A percentile compares a stretch with the other conserved stretches of the same genome.
These are phyloP conservation scores for Periophthalmus magnuspinnatus DNA, from an alignment of 2,797 vertebrate genomes.

Conservation along the genomic window DNA sequence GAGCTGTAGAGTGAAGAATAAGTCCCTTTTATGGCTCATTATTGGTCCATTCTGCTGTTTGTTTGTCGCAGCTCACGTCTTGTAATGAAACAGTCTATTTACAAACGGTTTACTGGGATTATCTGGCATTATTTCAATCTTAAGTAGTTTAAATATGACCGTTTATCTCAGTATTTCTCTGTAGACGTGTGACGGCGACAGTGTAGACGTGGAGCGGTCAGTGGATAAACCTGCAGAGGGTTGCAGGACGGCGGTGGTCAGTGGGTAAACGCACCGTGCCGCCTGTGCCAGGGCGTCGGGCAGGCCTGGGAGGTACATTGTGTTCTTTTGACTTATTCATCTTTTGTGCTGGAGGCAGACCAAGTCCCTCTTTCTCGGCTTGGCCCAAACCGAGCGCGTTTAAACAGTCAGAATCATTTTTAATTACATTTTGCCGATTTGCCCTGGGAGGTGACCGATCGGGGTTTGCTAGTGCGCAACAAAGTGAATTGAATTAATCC, in stretches of 20 bases:
- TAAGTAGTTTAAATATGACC: too few species aligned
- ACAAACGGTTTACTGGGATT: too few species aligned
- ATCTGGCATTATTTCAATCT: too few species aligned
- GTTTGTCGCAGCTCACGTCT: too few species aligned
- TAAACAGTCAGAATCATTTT: conserved; percentile 33
- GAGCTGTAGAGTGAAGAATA: too few species aligned
- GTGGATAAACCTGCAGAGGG: too few species aligned
- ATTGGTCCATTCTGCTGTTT: too few species aligned
- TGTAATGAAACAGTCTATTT: too few species aligned
- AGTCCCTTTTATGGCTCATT: too few species aligned
- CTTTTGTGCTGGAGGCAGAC: conserved; percentile 64
- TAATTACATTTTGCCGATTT: conserved; percentile 18
- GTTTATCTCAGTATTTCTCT: too few species aligned
- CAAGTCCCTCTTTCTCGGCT: conserved; percentile 61
- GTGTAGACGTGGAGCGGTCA: too few species aligned
- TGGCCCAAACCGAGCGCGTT: conserved; percentile 50
- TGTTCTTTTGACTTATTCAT: conserved; percentile 79
- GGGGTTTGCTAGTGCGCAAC: conserved; percentile 1
- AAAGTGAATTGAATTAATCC: background rate
- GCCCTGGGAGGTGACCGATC: conserved; percentile 5
- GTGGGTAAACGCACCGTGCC: conserved; percentile 45
- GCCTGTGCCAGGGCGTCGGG: conserved; percentile 57
- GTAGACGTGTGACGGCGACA: too few species aligned
- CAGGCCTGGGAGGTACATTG: conserved; percentile 69
- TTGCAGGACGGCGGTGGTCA: conserved; percentile 42